Conservation (phyloP, 2,797 vertebrate species). For the Acanthopagrus latus region DNA sequence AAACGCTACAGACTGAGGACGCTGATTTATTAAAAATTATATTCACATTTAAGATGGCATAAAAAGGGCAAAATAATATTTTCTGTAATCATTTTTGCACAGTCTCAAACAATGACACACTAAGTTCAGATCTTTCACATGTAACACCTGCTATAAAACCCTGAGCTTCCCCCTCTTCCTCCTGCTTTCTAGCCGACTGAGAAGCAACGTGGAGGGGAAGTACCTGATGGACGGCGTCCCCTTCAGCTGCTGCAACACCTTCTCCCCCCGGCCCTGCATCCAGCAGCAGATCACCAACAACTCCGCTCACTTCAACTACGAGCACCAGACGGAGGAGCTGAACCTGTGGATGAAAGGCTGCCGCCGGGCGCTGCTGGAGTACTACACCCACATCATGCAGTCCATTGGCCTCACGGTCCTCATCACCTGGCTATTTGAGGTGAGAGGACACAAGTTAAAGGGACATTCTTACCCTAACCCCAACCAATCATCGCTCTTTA, state of each 20-base stretch:
- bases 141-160: neutral
- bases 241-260: slow-evolving; percentile 94
- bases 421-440: slow-evolving; percentile 94
- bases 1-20: slow-evolving; percentile 20
- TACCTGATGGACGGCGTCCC: slow-evolving; percentile 91
- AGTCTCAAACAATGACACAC: too few relatives aligned
- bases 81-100: too few relatives aligned
- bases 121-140: neutral
- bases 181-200: slow-evolving; percentile 85
- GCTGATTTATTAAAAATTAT: neutral
- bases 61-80: too few relatives aligned
- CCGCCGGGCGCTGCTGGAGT: slow-evolving; percentile 89
- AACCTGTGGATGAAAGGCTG: slow-evolving; percentile 93
- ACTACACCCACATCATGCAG: slow-evolving; percentile 90
- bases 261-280: slow-evolving; percentile 93
- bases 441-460: slow-evolving; percentile 64
- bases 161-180: neutral
- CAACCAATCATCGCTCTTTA: too few relatives aligned
- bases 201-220: slow-evolving; percentile 91
- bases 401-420: slow-evolving; percentile 89
- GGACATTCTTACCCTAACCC: too few relatives aligned
- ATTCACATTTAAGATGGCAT: neutral
- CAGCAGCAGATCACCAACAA: slow-evolving; percentile 92
- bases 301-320: slow-evolving; percentile 92
- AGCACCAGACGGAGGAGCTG: slow-evolving; percentile 89